Percentiles rank a stretch among this genome's conserved stretches.
Conservation (phyloP, 2,888 invertebrate species). For the Tanytarsus gracilentus region DNA sequence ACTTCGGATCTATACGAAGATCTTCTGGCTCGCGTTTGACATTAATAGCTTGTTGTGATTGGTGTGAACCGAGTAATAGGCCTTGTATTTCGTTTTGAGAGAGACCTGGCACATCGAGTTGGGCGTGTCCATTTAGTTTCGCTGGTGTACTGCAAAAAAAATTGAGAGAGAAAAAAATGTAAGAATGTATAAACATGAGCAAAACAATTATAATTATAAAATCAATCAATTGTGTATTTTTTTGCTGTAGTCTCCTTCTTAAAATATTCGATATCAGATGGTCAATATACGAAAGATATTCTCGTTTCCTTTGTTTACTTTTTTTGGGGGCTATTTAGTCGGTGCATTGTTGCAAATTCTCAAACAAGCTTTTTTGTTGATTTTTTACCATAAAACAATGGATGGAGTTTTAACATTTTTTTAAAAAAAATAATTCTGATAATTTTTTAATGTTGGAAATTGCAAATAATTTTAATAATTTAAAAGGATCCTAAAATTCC, state of each 20-base stretch:
- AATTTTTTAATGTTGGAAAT: too few species aligned
- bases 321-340: not conserved
- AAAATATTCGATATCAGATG: not conserved
- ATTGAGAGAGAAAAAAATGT: not conserved
- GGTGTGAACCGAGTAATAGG: slow-evolving; percentile 44
- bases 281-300: not conserved
- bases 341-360: not conserved
- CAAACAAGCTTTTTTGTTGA: too few species aligned
- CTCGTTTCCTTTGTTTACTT: not conserved
- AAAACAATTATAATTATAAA: slow-evolving; percentile 31
- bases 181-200: slow-evolving; percentile 26
- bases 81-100: slow-evolving; percentile 47
- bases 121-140: slow-evolving; percentile 45
- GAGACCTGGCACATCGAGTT: slow-evolving; percentile 45
- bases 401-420: too few species aligned
- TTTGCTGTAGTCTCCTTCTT: not conserved
- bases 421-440: too few species aligned
- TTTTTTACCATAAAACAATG: too few species aligned
- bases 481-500: too few species aligned
- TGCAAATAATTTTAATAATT: too few species aligned
- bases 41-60: slow-evolving; percentile 39
- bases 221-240: slow-evolving; percentile 9
- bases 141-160: slow-evolving; percentile 38
- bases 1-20: slow-evolving; percentile 44
- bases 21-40: slow-evolving; percentile 45